Percentiles rank a stretch among this genome's conserved stretches.
Evolutionary conservation across 2,888 invertebrate genomes (phyloP).

Genomic region (Drosophila anomalata): DNA sequence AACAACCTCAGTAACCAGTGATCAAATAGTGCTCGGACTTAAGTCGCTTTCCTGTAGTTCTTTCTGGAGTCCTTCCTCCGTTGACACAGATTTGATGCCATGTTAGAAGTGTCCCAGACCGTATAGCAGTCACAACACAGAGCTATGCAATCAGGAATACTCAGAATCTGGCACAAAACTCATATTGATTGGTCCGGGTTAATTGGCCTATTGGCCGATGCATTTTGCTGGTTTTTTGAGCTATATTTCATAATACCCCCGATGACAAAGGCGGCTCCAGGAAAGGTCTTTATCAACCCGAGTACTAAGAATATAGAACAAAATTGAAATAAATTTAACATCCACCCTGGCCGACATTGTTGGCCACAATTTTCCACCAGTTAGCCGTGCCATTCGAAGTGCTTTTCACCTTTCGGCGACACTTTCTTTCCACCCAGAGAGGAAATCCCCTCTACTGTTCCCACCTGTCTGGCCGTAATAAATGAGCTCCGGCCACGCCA

Average conservation of each 20-base stretch:
- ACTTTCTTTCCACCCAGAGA: constrained; percentile 24
- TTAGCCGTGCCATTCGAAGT: constrained; percentile 30
- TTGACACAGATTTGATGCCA: constrained; percentile 7
- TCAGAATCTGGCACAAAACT: constrained; percentile 49
- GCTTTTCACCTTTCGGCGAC: constrained; percentile 51
- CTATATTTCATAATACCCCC: constrained; percentile 51
- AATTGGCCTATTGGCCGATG: not conserved
- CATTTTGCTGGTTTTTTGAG: constrained; percentile 22
- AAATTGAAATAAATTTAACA: constrained; percentile 30
- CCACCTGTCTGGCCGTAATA: constrained; percentile 42
- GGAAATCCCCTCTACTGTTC: no score
- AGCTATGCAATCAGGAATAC: constrained; percentile 69
- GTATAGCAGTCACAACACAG: constrained; percentile 49
- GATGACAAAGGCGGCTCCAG: constrained; percentile 42
- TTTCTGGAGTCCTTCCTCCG: not conserved
- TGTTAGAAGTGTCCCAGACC: constrained; percentile 53
- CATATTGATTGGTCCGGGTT: not conserved
- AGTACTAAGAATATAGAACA: constrained; percentile 50
- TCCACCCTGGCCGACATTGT: constrained; percentile 11
- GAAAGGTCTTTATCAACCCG: constrained; percentile 47
- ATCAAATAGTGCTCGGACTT: constrained; percentile 39
- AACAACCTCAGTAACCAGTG: constrained; percentile 44
- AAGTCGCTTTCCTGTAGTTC: no score
- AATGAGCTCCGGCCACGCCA: constrained; percentile 69
- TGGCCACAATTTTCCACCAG: constrained; percentile 32